Conservation (phyloP, 2,888 invertebrate genomes). For the Tetragnatha montana region DNA sequence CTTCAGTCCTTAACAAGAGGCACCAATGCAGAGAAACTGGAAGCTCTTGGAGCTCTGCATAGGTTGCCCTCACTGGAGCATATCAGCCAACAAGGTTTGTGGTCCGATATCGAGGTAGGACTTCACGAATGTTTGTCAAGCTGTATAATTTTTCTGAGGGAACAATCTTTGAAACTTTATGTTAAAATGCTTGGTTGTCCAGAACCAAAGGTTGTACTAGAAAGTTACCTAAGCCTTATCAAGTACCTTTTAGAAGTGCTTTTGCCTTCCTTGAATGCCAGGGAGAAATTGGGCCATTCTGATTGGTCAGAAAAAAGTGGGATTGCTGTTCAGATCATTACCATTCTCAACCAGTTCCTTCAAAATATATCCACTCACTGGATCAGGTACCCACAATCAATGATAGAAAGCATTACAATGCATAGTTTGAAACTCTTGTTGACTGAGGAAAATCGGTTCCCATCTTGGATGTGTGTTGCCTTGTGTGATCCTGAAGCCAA, state of each 20-base stretch:
- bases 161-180: slow-evolving; percentile 41
- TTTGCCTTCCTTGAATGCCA: slow-evolving; percentile 23
- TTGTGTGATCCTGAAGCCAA: slow-evolving; percentile 51
- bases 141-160: slow-evolving; percentile 44
- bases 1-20: slow-evolving; percentile 25
- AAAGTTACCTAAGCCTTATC: slow-evolving; percentile 59
- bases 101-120: slow-evolving; percentile 49
- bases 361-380: slow-evolving; percentile 61
- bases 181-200: slow-evolving; percentile 59
- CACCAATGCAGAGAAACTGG: slow-evolving; percentile 53
- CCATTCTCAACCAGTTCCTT: slow-evolving; percentile 57
- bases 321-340: slow-evolving; percentile 32
- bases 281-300: neutral
- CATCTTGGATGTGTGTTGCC: slow-evolving; percentile 53
- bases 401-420: slow-evolving; percentile 55
- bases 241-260: slow-evolving; percentile 40
- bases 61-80: slow-evolving; percentile 57
- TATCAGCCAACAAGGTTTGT: slow-evolving; percentile 47
- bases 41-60: slow-evolving; percentile 51
- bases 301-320: neutral
- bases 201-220: slow-evolving; percentile 57
- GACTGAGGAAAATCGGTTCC: neutral
- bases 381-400: slow-evolving; percentile 60
- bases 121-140: slow-evolving; percentile 44
- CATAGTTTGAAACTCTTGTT: slow-evolving; percentile 51